Evolutionary conservation across 64 coral and sea anemone species (phyloP), one percentile per base, ranked within the genome.

Genomic region (Trachythela sp.): DNA sequence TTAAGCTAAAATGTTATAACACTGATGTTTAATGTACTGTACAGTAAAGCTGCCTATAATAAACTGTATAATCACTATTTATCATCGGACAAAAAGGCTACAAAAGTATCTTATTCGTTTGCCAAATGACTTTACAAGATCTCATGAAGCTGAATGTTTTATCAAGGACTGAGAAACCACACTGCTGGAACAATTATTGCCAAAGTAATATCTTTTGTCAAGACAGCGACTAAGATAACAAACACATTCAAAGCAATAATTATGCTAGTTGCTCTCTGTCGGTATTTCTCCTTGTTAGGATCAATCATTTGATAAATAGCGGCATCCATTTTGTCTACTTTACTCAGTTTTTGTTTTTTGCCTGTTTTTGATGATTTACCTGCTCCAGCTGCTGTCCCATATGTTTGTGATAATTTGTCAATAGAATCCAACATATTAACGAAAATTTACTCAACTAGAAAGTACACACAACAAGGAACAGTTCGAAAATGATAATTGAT

Each of bases 341-440:
- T 80, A 35, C 33, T 80, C 0, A 80, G 34, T 38, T 80, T 80
- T 3, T 35, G 75, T 80, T 39, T 80, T 80, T 38, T 80, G 8
- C 33, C 75, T 37, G 15, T 8, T 80, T 80, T 80, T 35, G 27
- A 30, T 0, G 33, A 37, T 36, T 35, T 39, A 29, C 33, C 75
- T 11, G 33, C 75, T 30, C 33, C 33, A 37, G 37, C 75, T 68
- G 20, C 59, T 9, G 31, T 37, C 15, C 75, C 75, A 37, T 80
- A 39, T 14, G 37, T 37, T 39, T 80, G 75, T 36, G 31, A 39
- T 80, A 80, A 80, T 39, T 80, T 80, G 37, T 80, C 75, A 80
- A 80, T 80, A 22, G 75, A 80, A 80, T 80, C 75, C 75, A 80
- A 80, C 75, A 80, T 80, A 15, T 36, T 80, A 64, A 64, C 56